Percentiles rank a stretch among this genome's conserved stretches.
Evolutionary conservation across 2,888 invertebrate species (phyloP).

Genomic region (Diploptera punctata): DNA sequence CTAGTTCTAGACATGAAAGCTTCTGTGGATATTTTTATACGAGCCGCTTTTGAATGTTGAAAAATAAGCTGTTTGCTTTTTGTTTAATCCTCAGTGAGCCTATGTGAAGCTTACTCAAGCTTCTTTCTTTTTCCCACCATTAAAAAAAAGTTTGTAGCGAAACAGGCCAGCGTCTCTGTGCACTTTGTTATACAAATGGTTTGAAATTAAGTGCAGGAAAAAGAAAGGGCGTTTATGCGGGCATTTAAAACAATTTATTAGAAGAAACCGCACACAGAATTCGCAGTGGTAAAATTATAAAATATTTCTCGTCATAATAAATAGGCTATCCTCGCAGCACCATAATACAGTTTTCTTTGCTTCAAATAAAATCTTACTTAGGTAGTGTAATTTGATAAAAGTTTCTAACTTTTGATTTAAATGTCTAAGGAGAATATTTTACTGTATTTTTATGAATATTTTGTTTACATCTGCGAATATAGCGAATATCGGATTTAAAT

Average conservation of each 20-base stretch:
- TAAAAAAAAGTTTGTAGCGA: slow-evolving; percentile 4
- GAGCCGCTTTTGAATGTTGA: not conserved
- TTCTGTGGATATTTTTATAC: too few relatives aligned
- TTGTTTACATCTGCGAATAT: too few relatives aligned
- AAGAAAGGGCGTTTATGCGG: slow-evolving; percentile 26
- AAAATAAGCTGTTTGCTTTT: slow-evolving; percentile 20
- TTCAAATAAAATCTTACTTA: slow-evolving; percentile 1
- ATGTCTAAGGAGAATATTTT: too few relatives aligned
- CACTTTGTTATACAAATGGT: slow-evolving; percentile 22
- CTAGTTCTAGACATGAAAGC: too few relatives aligned
- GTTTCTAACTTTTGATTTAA: too few relatives aligned
- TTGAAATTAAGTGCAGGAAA: slow-evolving; percentile 25
- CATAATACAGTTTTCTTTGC: not conserved
- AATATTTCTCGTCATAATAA: slow-evolving; percentile 11
- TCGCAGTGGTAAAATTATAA: not conserved
- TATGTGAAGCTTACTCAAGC: not conserved
- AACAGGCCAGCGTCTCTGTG: not conserved
- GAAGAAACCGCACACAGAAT: slow-evolving; percentile 1
- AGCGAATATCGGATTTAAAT: too few relatives aligned
- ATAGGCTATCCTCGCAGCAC: not conserved
- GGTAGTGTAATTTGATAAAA: not conserved
- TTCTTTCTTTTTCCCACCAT: not conserved
- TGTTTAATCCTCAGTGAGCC: slow-evolving; percentile 17
- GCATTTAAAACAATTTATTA: slow-evolving; percentile 31
- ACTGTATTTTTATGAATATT: too few relatives aligned